Evolutionary conservation across 2,113 vertebrate genomes (phyloP), one percentile per base, ranked within the genome.

Genomic region (Tiliqua scincoides): DNA sequence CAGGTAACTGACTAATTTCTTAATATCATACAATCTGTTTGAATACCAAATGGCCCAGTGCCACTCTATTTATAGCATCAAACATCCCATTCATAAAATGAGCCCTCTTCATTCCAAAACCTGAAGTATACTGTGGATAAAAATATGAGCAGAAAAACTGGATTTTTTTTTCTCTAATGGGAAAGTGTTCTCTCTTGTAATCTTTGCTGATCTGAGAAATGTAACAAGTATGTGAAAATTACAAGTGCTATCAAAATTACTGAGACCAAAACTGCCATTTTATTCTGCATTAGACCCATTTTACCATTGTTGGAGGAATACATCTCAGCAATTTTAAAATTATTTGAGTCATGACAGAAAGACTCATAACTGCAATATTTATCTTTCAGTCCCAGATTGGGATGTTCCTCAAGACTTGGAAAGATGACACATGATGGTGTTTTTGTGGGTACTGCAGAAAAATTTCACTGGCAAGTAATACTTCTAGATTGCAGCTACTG

Each of bases 281-380:
- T 96, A 95, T 89, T 90, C 92, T 95, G 92, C 95, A 95, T 96
- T 97, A 96, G 96, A 96, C 96, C 95, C 95, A 97, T 96, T 97
- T 96, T 96, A 96, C 95, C 95, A 94, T 96, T 96, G 96, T 96
- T 95, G 95, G 84, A 94, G 86, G 95, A 96, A 95, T 95, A 96
- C 90, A 96, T 95, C 94, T 95, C 94, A 95, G 95, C 94, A 96
- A 96, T 96, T 96, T 96, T 94, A 95, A 96, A 97, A 97, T 97
- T 96, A 96, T 96, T 96, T 96, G 93, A 97, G 96, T 96, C 95
- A 96, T 97, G 96, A 96, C 94, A 96, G 94, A 95, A 95, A 96
- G 94, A 94, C 95, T 96, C 95, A 95, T 91, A 96, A 96, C 94
- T 97, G 95, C 95, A 97, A 97, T 96, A 97, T 96, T 97, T 97